Evolutionary conservation across 2,888 invertebrate genomes (phyloP), one percentile per base, ranked within the genome.

Genomic region (Ptilodon capucinus): DNA sequence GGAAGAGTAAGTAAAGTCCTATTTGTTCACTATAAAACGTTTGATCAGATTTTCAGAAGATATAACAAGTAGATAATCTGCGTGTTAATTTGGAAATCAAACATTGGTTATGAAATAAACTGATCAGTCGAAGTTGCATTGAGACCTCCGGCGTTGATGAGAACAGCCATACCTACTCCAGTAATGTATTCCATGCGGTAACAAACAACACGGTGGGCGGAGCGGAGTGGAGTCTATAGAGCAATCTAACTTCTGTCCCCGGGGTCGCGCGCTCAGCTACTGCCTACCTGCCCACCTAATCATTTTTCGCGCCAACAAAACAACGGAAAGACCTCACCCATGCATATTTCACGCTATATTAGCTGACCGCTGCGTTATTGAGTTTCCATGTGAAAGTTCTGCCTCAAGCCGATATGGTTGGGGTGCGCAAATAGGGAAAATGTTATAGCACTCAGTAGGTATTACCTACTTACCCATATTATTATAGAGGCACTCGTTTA

Each of bases 221-320:
- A 79, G n/a, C 75, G 75, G 70, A 76, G 79, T 76, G 79, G 72
- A 80, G 80, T 71, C 76, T 70, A 78, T 71, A 64, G 77, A 78
- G 85, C 88, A 90, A 89, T 90, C 89, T 87, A 90, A 90, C 86
- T 90, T 89, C 64, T 54, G 74, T 86, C 88, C 86, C 86, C 39
- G 34, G 83, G 76, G 84, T 58, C 54, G 57, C 54, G 53, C 64
- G 71, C 75, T 67, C 74, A 71, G 71, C 75, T 79, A 78, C 80
- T 81, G 77, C 76, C 82, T 76, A 83, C 79, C 80, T 81, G 77
- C 76, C 82, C 76, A 83, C 79, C 84, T 88, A 87, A 89, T 89
- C 77, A 88, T 90, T 89, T 89, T 89, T 88, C 79, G 78, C 19
- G 25, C 32, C 39, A 25, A 9, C 39, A 39, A 35, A 34, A 43